Evolutionary conservation across 1,140 invertebrate genomes (phyloP), one percentile per base, ranked within the genome.

Genomic region (Apolygus lucorum): DNA sequence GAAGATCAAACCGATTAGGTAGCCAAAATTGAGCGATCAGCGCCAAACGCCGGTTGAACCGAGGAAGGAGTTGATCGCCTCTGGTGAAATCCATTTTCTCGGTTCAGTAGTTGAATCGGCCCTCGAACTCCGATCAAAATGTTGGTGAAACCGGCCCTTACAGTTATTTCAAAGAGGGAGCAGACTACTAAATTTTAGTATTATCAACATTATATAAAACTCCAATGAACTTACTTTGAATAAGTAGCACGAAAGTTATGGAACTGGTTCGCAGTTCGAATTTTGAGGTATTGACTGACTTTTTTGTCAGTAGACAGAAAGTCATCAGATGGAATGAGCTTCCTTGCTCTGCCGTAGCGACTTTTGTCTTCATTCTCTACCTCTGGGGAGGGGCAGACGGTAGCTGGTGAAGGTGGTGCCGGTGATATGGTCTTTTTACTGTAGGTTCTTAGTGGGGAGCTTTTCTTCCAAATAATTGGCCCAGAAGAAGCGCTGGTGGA

Each of bases 221-320:
- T 1, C n/a, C 11, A 13, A 28, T 17, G 8, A 22, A 49, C 26
- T 52, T 54, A 68, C 25, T 68, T 68, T 14, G 29, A 68, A 28
- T 59, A 59, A 59, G 54, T 24, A 11, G 22, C 11, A 4, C 54
- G 11, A 24, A 59, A 59, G 54, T 59, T 59, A 21, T 11, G 22
- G 11, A 59, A 67, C 42, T 72, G 71, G 62, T 71, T 72, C 13
- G 64, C 70, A 17, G 68, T 65, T 52, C 70, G 63, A 2, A 69
- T 22, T 34, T 70, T 72, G 22, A 72, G 63, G 68, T 72, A 73
- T 1, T 68, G 49, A 64, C 72, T 71, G 11, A 76, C 70, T 54
- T 72, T 73, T n/a, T 72, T 72, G 52, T 76, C 76, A 28, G 75
- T 76, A n/a, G 72, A 74, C 14, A 73, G 70, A 67, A 73, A 76